Conservation (phyloP, 1,140 invertebrate species). For the Calephelis virginiensis region DNA sequence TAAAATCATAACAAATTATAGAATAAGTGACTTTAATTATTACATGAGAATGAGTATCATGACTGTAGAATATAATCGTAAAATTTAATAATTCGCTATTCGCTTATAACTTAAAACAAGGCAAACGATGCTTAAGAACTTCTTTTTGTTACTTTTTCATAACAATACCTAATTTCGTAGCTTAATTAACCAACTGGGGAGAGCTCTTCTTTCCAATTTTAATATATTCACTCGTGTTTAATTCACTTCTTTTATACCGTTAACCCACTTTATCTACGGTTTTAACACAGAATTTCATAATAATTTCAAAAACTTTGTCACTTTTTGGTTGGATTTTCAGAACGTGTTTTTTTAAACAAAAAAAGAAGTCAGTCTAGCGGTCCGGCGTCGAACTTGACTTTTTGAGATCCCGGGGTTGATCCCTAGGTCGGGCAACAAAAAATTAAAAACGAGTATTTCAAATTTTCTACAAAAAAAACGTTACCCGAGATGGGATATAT, state of each 20-base stretch:
- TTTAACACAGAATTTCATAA: slow-evolving; percentile 9
- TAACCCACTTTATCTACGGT: slow-evolving; percentile 9
- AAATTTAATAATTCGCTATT: slow-evolving; percentile 13
- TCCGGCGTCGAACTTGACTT: too few relatives aligned
- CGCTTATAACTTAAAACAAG: slow-evolving; percentile 21
- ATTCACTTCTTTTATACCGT: slow-evolving; percentile 5
- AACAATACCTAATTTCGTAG: slow-evolving; percentile 56
- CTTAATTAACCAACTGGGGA: slow-evolving; percentile 48
- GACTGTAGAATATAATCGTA: too few relatives aligned
- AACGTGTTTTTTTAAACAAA: too few relatives aligned
- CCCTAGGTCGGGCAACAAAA: too few relatives aligned
- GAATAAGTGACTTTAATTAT: too few relatives aligned
- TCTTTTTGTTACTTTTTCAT: slow-evolving; percentile 50
- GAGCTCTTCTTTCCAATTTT: slow-evolving; percentile 30
- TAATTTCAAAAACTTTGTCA: background rate
- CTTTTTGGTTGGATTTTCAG: background rate
- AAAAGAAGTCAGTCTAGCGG: too few relatives aligned
- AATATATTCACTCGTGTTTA: slow-evolving; percentile 20
- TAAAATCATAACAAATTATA: too few relatives aligned
- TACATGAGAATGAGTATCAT: too few relatives aligned
- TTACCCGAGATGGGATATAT: too few relatives aligned
- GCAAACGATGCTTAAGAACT: slow-evolving; percentile 35
- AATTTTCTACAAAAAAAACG: too few relatives aligned
- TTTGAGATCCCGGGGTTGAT: too few relatives aligned
- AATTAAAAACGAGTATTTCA: too few relatives aligned